Conservation (phyloP, 2,797 vertebrate genomes). For the Tragelaphus oryx region DNA sequence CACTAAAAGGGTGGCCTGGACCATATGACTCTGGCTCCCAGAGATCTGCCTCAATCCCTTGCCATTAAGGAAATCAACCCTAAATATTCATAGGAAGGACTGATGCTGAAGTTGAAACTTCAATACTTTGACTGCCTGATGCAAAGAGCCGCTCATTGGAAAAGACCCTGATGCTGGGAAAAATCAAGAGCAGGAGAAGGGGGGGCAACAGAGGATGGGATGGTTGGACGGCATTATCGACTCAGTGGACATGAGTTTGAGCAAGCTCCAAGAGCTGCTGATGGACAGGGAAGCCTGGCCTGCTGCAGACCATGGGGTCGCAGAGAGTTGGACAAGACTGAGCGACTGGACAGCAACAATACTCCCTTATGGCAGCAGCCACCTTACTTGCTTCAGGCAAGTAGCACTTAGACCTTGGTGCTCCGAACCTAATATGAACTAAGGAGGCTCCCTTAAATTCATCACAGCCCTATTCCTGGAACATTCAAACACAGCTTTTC, state of each 20-base stretch:
- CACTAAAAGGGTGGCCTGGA: neutral
- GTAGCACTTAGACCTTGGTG: neutral
- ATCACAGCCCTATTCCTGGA: neutral
- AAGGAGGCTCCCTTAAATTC: neutral
- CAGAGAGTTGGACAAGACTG: neutral
- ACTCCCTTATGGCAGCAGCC: neutral
- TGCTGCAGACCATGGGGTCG: neutral
- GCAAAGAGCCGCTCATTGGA: neutral
- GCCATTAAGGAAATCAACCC: neutral
- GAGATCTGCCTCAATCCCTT: neutral
- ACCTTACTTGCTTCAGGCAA: neutral
- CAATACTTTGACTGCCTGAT: neutral
- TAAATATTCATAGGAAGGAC: neutral
- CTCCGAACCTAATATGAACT: neutral
- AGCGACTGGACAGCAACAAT: neutral
- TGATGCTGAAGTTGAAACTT: neutral
- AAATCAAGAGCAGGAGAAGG: neutral
- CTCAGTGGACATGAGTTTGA: neutral
- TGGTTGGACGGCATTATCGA: neutral
- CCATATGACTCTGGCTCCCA: neutral
- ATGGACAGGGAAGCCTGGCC: neutral
- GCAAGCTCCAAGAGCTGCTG: neutral
- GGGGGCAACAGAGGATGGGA: neutral
- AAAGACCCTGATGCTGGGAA: neutral
- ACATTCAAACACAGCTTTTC: neutral